Base-by-base conservation (phyloP, 2,888 invertebrate genomes). In the Nipponacmea schrenckii region DNA sequence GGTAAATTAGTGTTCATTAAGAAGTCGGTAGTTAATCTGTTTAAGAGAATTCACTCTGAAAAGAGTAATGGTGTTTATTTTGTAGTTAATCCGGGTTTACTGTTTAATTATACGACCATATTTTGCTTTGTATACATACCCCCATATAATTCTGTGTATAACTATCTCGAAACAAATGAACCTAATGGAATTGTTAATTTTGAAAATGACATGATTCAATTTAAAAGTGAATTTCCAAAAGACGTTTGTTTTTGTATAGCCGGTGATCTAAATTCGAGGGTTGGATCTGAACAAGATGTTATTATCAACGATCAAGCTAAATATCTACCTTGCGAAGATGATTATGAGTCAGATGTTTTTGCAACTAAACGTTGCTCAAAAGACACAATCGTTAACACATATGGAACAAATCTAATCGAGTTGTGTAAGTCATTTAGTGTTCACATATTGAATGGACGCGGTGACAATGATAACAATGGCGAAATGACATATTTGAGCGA, bases 11-110 rank as follows among this genome's bases (percentile, higher is more conserved):
- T 56, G 24, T 56, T 56, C 56, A 56, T 56, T 24, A 56, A 20
- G 20, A n/a, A 24, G 2, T 56, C 20, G 14, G 20, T 56, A 24
- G n/a, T 24, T 24, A 10, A n/a, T 2, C 24, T 20, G 14, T 56
- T 56, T 3, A 56, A n/a, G 56, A 56, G 56, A 56, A 56, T 56
- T 56, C 56, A 56, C 20, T 24, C 20, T 56, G 56, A 56, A 56
- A 8, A 56, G 24, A 56, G 20, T 56, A 56, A 56, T 24, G 56
- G 56, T 56, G 14, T 20, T 56, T 56, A 56, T 24, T 56, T 56
- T 56, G 24, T 56, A 10, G 20, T 24, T 24, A 20, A 14, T 10
- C n/a, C 56, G 10, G 8, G 20, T 24, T 10, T 8, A 17, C 15
- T 24, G 20, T n/a, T 56, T 56, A n/a, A 56, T 20, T 56, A n/a